These are phyloP conservation scores for Homarus americanus DNA, from an alignment of 1,140 invertebrate genomes.

Conservation along the genomic window DNA sequence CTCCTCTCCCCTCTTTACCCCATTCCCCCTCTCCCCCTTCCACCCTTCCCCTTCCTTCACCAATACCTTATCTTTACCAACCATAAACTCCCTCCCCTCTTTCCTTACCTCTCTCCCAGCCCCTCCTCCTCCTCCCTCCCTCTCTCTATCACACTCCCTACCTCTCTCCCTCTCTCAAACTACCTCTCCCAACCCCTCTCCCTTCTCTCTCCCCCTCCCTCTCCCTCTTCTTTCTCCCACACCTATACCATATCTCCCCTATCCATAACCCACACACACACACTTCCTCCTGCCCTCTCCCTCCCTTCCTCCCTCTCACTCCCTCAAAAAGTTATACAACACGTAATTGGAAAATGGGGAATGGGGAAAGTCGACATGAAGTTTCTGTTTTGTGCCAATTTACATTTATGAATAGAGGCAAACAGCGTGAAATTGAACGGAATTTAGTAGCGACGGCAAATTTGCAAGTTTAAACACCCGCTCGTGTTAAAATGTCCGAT, in stretches of 20 bases:
- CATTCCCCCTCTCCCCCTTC: no score
- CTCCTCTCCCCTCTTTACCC: no score
- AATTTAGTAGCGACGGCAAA: slow-evolving; percentile 10
- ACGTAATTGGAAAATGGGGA: neutral
- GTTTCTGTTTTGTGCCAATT: neutral
- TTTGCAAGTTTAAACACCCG: neutral
- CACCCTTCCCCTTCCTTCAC: no score
- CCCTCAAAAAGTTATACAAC: neutral
- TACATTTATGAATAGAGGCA: slow-evolving; percentile 20
- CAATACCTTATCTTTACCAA: no score
- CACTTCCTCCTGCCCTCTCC: neutral
- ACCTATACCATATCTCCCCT: neutral
- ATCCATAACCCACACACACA: neutral
- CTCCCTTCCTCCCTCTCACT: neutral
- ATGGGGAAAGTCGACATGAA: neutral
- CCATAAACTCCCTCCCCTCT: no score
- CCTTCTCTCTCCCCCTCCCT: neutral
- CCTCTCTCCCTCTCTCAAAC: neutral
- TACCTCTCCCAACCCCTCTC: neutral
- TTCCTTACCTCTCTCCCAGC: no score
- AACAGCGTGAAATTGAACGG: slow-evolving; percentile 35
- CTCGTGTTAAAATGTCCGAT: neutral
- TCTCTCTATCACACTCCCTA: neutral
- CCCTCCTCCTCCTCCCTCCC: neutral
- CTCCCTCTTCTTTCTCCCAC: neutral